Percentiles rank a stretch among this genome's conserved stretches.
Evolutionary conservation across 2,113 vertebrate species (phyloP).

Genomic region (Microcebus jonahi): DNA sequence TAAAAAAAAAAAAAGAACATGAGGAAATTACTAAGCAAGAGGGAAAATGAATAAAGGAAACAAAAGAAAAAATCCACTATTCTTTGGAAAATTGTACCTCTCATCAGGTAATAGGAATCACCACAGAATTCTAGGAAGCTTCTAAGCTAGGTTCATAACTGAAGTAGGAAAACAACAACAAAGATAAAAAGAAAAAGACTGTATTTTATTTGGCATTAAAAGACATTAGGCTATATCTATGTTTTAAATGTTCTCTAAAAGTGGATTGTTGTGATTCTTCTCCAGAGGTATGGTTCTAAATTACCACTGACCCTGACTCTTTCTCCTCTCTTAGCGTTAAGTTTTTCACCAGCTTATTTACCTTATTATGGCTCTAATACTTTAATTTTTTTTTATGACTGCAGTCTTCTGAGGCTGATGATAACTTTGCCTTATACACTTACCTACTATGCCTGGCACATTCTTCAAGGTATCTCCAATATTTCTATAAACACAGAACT

Average conservation of each 20-base stretch:
- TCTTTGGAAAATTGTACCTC: background rate
- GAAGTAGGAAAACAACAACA: constrained; percentile 43
- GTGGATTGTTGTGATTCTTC: background rate
- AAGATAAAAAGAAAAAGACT: constrained; percentile 13
- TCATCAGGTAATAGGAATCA: background rate
- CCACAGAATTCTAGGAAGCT: background rate
- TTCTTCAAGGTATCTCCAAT: background rate
- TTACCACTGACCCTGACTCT: background rate
- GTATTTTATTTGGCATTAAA: constrained; percentile 35
- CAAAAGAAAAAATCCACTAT: background rate
- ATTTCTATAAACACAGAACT: background rate
- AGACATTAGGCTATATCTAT: background rate
- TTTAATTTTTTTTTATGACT: background rate
- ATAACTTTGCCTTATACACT: background rate
- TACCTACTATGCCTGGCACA: background rate
- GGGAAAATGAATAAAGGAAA: background rate
- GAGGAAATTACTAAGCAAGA: background rate
- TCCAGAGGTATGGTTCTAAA: background rate
- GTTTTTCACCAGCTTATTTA: background rate
- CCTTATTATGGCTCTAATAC: background rate
- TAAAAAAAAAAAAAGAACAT: background rate
- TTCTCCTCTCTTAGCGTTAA: background rate
- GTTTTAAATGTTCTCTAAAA: constrained; percentile 39
- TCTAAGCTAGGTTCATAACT: background rate
- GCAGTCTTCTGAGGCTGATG: background rate